Evolutionary conservation across 2,888 invertebrate genomes (phyloP).

Genomic region (Heliconius cydno): DNA sequence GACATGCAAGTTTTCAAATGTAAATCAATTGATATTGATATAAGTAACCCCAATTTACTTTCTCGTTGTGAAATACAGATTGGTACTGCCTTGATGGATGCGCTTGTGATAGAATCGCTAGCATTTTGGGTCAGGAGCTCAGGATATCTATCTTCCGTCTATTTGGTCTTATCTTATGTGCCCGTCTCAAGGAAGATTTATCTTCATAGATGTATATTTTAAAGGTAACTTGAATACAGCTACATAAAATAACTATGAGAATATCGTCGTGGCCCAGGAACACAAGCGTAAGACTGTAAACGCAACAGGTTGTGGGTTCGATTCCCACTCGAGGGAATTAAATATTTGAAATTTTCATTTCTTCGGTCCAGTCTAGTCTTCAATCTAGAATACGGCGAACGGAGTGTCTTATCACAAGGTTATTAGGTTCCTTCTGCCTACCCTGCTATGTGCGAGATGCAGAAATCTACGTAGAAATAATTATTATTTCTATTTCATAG

Average conservation of each 20-base stretch:
- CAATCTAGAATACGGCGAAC: no score
- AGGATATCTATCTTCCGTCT: constrained; percentile 23
- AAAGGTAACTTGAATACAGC: background rate
- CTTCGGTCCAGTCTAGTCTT: no score
- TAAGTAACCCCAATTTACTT: constrained; percentile 28
- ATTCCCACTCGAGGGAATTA: no score
- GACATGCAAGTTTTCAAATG: background rate
- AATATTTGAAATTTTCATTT: no score
- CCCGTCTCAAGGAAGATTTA: constrained; percentile 17
- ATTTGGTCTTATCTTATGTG: constrained; percentile 27
- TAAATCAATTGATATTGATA: constrained; percentile 28
- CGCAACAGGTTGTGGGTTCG: no score
- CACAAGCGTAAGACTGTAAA: no score
- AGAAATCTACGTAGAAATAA: no score
- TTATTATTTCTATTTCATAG: no score
- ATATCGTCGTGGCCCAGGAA: no score
- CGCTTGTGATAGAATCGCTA: constrained; percentile 31
- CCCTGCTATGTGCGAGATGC: no score
- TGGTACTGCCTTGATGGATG: constrained; percentile 40
- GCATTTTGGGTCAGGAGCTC: constrained; percentile 38
- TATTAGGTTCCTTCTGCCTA: no score
- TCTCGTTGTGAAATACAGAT: constrained; percentile 28
- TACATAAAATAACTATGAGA: background rate
- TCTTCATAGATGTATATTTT: background rate
- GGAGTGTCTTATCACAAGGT: no score